Evolutionary conservation across 2,113 vertebrate species (phyloP).

Genomic region (Misgurnus anguillicaudatus): DNA sequence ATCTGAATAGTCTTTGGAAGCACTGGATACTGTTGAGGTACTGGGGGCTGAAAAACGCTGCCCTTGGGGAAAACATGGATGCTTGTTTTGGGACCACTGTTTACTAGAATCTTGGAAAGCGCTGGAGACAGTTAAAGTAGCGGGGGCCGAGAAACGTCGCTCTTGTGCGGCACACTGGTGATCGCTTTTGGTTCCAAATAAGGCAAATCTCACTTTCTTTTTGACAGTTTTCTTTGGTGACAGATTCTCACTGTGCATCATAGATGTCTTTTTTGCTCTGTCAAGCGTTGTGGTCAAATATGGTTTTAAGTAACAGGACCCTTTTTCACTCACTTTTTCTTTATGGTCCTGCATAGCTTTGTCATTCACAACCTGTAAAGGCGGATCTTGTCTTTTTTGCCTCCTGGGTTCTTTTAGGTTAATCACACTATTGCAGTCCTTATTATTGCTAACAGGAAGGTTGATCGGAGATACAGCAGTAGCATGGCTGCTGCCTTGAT

Average conservation of each 20-base stretch:
- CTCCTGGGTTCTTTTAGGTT: neutral
- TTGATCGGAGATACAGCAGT: neutral
- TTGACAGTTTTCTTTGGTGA: neutral
- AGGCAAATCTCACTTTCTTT: slow-evolving; percentile 27
- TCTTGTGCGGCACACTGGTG: neutral
- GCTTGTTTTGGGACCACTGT: too few relatives aligned
- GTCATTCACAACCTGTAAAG: neutral
- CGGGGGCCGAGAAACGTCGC: neutral
- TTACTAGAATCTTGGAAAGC: neutral
- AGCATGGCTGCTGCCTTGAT: neutral
- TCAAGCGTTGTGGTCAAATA: neutral
- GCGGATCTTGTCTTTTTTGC: neutral
- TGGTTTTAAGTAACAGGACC: neutral
- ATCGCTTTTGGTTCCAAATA: slow-evolving; percentile 22
- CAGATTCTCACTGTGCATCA: neutral
- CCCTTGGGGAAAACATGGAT: neutral
- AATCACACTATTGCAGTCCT: neutral
- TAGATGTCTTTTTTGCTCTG: too few relatives aligned
- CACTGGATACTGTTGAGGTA: neutral
- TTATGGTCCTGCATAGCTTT: neutral
- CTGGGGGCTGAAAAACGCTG: slow-evolving; percentile 2
- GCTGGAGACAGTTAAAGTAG: neutral
- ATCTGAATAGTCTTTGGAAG: neutral
- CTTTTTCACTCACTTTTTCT: neutral
- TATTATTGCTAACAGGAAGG: neutral